phyloP scores from a whole-genome alignment of 2,797 vertebrate species.

The Anabas testudineus region DNA sequence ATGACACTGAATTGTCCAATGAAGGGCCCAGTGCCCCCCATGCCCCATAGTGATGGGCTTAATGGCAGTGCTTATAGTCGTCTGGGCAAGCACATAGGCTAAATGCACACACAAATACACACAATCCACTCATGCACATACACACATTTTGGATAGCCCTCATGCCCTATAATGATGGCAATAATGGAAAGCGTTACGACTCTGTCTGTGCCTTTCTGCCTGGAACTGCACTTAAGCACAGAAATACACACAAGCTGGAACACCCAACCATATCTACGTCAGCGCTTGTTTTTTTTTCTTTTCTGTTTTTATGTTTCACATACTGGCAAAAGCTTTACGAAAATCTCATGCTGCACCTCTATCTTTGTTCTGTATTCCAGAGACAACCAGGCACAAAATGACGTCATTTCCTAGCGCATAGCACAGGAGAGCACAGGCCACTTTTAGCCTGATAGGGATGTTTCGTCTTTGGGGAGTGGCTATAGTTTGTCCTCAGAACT shows the following conservation, averaged over 20 bases:
- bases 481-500: constrained; percentile 76
- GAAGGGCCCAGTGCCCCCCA: constrained; percentile 42
- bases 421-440: constrained; percentile 45
- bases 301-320: constrained; percentile 27
- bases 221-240: constrained; percentile 56
- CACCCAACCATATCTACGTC: constrained; percentile 25
- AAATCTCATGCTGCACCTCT: constrained; percentile 11
- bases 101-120: constrained; percentile 34
- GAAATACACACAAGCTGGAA: constrained; percentile 12
- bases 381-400: constrained; percentile 56
- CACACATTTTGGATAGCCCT: constrained; percentile 49
- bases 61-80: constrained; percentile 56
- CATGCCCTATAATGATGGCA: constrained; percentile 63
- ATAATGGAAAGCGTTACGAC: constrained; percentile 62
- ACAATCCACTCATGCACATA: constrained; percentile 11
- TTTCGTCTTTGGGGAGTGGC: constrained; percentile 63
- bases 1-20: constrained; percentile 58
- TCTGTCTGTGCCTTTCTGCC: constrained; percentile 52
- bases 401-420: constrained; percentile 52
- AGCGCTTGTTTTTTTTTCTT: constrained; percentile 42
- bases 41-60: constrained; percentile 52
- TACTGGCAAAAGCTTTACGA: constrained; percentile 21
- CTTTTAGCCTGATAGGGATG: constrained; percentile 68
- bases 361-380: constrained; percentile 45
- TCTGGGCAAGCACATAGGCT: constrained; percentile 51